These are phyloP conservation scores for Notechis scutatus DNA, from an alignment of 2,113 vertebrate species.

Conservation along the genomic window DNA sequence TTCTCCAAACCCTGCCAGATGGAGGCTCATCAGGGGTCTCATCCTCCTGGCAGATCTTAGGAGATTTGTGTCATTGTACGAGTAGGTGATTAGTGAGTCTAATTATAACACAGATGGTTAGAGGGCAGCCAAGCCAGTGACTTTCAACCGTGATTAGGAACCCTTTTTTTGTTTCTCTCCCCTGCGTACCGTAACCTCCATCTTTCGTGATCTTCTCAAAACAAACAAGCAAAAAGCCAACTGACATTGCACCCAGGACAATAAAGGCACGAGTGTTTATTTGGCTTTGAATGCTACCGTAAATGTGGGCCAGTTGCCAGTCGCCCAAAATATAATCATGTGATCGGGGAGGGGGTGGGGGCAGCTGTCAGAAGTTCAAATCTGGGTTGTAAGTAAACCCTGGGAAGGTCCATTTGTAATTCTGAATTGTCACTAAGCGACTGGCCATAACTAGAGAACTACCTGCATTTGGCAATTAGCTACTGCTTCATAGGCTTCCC, in stretches of 20 bases:
- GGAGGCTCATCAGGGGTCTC: conserved; percentile 36
- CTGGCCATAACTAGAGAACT: too few species aligned
- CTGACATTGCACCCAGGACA: neutral
- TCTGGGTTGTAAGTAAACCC: neutral
- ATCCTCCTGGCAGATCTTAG: conserved; percentile 1
- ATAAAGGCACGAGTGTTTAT: fast-evolving
- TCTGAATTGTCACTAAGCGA: neutral
- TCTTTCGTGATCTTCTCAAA: neutral
- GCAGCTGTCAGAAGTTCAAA: neutral
- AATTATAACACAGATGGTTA: neutral
- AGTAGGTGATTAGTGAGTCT: neutral
- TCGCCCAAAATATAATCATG: neutral
- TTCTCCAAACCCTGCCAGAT: neutral
- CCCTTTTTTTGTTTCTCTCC: neutral
- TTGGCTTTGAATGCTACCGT: neutral
- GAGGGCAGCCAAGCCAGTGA: neutral
- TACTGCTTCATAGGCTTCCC: neutral
- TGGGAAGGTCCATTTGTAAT: neutral
- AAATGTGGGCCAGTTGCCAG: neutral
- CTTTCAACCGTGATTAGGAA: neutral
- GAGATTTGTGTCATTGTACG: neutral
- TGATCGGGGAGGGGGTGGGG: fast-evolving
- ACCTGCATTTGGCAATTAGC: neutral
- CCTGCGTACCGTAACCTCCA: neutral
- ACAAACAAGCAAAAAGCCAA: neutral